Evolutionary conservation across 2,888 invertebrate genomes (phyloP).

Genomic region (Diarsia brunnea): DNA sequence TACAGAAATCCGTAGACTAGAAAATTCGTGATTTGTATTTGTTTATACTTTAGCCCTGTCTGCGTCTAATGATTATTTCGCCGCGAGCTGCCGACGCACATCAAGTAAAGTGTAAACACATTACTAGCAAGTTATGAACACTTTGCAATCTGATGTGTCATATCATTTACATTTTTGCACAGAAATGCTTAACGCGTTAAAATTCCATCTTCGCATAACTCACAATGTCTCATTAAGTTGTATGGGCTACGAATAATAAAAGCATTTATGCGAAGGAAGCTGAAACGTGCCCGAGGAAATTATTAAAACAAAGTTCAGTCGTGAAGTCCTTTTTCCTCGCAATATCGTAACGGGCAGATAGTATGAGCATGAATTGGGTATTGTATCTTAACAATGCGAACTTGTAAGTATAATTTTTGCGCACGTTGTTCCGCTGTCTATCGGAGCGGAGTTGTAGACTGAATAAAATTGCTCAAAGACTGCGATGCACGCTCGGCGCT

Average conservation of each 20-base stretch:
- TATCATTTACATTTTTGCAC: conserved; percentile 41
- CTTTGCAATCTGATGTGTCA: conserved; percentile 37
- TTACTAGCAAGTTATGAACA: conserved; percentile 23
- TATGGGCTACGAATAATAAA: conserved; percentile 60
- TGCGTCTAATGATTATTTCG: conserved; percentile 1
- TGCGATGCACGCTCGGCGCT: conserved; percentile 61
- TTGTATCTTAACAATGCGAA: conserved; percentile 47
- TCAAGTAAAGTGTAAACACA: conserved; percentile 26
- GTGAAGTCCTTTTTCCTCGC: conserved; percentile 42
- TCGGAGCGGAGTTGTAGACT: conserved; percentile 57
- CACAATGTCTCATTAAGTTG: conserved; percentile 53
- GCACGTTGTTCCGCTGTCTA: conserved; percentile 44
- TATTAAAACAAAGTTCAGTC: conserved; percentile 57
- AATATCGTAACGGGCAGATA: conserved; percentile 36
- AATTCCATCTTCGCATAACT: conserved; percentile 51
- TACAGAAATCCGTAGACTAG: neutral
- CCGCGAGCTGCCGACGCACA: neutral
- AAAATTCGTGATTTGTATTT: neutral
- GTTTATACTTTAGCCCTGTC: neutral
- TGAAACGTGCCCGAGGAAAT: conserved; percentile 49
- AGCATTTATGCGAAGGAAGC: conserved; percentile 49
- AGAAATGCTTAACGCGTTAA: conserved; percentile 41
- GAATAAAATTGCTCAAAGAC: conserved; percentile 69
- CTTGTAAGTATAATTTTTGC: conserved; percentile 51
- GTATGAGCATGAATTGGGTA: conserved; percentile 41